Conservation (phyloP, 2,113 vertebrate species). For the Tauraco erythrolophus region DNA sequence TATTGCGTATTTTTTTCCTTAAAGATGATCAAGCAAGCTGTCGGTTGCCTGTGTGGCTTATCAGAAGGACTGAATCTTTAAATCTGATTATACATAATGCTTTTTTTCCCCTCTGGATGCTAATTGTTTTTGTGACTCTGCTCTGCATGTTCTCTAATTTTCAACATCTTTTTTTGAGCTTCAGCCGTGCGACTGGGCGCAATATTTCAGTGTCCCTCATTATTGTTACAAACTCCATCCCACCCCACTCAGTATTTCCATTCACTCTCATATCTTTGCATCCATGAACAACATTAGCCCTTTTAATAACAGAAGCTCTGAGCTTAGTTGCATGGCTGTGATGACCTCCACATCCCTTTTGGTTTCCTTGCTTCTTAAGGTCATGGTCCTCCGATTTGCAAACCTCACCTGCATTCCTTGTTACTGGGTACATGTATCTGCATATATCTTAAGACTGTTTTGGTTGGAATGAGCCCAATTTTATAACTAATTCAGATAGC, state of each 20-base stretch:
- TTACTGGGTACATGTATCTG: background rate
- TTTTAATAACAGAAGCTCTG: background rate
- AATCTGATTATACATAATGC: conserved; percentile 1
- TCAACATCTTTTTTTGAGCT: background rate
- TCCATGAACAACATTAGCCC: background rate
- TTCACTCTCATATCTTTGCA: background rate
- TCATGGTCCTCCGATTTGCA: background rate
- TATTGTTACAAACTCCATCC: background rate
- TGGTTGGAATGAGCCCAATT: background rate
- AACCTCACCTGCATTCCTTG: background rate
- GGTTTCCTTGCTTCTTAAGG: background rate
- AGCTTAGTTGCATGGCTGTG: background rate
- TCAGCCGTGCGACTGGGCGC: background rate
- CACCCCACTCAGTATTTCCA: background rate
- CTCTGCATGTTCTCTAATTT: background rate
- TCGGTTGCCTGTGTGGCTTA: background rate
- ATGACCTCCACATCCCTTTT: background rate
- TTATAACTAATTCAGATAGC: background rate
- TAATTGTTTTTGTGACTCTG: background rate
- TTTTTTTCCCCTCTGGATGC: background rate
- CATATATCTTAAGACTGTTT: background rate
- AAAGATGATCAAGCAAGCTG: background rate
- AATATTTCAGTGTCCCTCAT: background rate
- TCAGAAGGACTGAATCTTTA: conserved; percentile 9
- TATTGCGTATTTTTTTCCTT: background rate